Evolutionary conservation across 2,797 vertebrate species (phyloP), one percentile per base, ranked within the genome.

Genomic region (Tiaroga cobitis): DNA sequence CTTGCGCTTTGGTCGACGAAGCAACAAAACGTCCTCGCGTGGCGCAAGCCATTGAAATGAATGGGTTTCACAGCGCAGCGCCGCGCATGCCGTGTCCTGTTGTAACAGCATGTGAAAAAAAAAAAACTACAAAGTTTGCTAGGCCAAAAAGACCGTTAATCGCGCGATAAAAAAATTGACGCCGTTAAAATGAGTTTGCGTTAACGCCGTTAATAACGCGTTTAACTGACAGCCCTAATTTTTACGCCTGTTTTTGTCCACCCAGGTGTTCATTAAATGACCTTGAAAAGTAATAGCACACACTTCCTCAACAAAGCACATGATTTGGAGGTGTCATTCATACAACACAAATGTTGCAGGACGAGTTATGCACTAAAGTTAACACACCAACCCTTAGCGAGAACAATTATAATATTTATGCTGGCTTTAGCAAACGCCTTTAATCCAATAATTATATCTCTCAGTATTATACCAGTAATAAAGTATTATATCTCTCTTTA

Each of bases 401-500:
- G 5, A 75, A 32, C 73, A 54, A 54, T 75, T 54, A 75, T 37
- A 8, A 4, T 75, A 54, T 49, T 54, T 54, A 75, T 75, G 72
- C 46, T 3, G 29, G 46, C 43, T 75, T 74, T 51, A 21, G 26
- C 26, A 32, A 74, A 51, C 72, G 34, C 10, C 49, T 34, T 29
- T 75, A 75, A 75, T 75, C 73, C 19, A 15, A 19, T 51, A 51
- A 34, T 51, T 51, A 21, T 51, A 24, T 51, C 26, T 32, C 46
- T 51, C 1, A 32, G 1, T 74, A 75, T 34, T 34, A 34, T 63
- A 63, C 61, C 13, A 63, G 15, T 63, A 63, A 63, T 29, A 15
- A 15, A 63, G 26, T 63, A 29, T 63, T 63, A 29, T 63, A 29
- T 29, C 61, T 29, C n/a, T 63, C 13, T 63, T 56, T 56, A 10